A percentile compares a stretch with the other conserved stretches of the same genome.
phyloP scores from a whole-genome alignment of 2,888 invertebrate genomes.

The Drosophila pullipes region DNA sequence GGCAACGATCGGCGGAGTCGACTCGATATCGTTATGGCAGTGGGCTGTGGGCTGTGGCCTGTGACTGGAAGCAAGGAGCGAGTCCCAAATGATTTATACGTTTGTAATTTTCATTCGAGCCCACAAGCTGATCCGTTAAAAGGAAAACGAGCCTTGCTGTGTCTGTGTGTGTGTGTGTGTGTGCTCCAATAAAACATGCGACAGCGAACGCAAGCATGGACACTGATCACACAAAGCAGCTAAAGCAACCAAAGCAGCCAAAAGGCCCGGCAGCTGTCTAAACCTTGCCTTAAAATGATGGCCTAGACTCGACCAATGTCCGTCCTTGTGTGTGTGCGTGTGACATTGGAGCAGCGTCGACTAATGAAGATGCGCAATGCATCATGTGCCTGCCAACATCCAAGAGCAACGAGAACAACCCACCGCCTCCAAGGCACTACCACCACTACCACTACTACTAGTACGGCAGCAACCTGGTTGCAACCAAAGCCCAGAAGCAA shows the following conservation, averaged over 20 bases:
- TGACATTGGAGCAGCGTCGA: constrained; percentile 74
- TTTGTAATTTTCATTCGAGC: constrained; percentile 78
- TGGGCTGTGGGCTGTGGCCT: constrained; percentile 15
- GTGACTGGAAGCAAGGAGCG: constrained; percentile 25
- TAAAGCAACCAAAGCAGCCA: constrained; percentile 39
- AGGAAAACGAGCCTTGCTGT: constrained; percentile 21
- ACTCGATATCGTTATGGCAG: constrained; percentile 30
- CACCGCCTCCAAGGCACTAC: constrained; percentile 18
- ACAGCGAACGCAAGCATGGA: constrained; percentile 78
- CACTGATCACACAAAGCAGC: constrained; percentile 61
- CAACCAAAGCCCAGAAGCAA: constrained; percentile 78
- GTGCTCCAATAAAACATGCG: constrained; percentile 71
- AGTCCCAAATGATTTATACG: constrained; percentile 74
- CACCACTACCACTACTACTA: not conserved
- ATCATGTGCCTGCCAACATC: constrained; percentile 65
- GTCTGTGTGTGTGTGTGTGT: constrained; percentile 35
- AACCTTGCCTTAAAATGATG: constrained; percentile 76
- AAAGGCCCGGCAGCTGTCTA: constrained; percentile 55
- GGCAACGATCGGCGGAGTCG: constrained; percentile 21
- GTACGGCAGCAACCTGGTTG: constrained; percentile 19
- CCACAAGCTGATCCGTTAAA: constrained; percentile 53
- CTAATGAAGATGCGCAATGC: constrained; percentile 81
- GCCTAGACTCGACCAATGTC: constrained; percentile 45
- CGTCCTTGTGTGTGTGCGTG: constrained; percentile 17
- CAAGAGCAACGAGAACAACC: constrained; percentile 18